A percentile compares a stretch with the other conserved stretches of the same genome.
These are phyloP conservation scores for Rattus norvegicus DNA, from an alignment of 2,113 vertebrate species.

Conservation along the genomic window GRCr8 NC_086022.1:56172501-56173000, in stretches of 20 bases:
- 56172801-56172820: background rate
- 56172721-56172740: background rate
- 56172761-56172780: constrained; percentile 23
- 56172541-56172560: constrained; percentile 20
- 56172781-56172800: background rate
- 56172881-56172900: background rate
- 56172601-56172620: background rate
- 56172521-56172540: background rate
- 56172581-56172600: constrained; percentile 4
- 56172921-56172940: constrained; percentile 18
- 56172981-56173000: constrained; percentile 6
- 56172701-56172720: constrained; percentile 39
- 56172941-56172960: background rate
- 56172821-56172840: constrained; percentile 23
- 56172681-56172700: background rate
- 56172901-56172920: background rate
- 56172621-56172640: background rate
- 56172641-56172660: constrained; percentile 25
- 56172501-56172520: background rate
- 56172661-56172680: constrained; percentile 34
- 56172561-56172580: background rate
- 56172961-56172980: constrained; percentile 57
- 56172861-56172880: background rate
- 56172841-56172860: constrained; percentile 23
- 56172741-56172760: constrained; percentile 3